These are phyloP conservation scores for Empidonax traillii DNA, from an alignment of 2,113 vertebrate species.

Conservation along the genomic window DNA sequence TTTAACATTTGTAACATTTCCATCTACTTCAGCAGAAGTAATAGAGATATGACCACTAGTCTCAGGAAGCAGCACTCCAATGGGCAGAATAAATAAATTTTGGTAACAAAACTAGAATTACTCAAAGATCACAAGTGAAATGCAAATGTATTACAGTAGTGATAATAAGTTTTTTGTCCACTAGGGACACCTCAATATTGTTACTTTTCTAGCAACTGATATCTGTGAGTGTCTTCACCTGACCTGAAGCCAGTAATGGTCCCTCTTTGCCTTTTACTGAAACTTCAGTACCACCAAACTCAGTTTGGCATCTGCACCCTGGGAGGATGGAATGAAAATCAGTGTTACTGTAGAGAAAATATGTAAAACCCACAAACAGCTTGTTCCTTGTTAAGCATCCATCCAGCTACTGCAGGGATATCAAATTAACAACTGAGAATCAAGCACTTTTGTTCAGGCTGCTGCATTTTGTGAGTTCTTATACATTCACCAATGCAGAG, in stretches of 20 bases:
- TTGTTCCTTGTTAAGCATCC: not conserved
- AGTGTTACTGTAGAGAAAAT: not conserved
- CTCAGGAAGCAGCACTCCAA: not conserved
- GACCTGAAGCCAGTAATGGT: not conserved
- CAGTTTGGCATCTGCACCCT: not conserved
- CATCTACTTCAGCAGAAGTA: not conserved
- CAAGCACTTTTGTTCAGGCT: not conserved
- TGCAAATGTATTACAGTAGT: not conserved
- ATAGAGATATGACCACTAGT: not conserved
- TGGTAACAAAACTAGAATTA: not conserved
- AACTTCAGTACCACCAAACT: not conserved
- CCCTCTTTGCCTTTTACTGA: not conserved
- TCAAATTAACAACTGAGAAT: not conserved
- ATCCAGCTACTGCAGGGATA: not conserved
- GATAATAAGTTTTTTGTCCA: not conserved
- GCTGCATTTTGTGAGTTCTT: not conserved
- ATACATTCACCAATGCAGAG: not conserved
- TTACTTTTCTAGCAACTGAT: not conserved
- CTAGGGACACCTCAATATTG: not conserved
- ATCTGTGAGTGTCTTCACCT: not conserved
- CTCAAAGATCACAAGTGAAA: not conserved
- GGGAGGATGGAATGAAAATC: not conserved
- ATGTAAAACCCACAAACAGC: not conserved
- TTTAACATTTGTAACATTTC: not conserved
- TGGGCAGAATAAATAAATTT: not conserved